A percentile compares a stretch with the other conserved stretches of the same genome.
These are phyloP conservation scores for Colinus virginianus DNA, from an alignment of 2,113 vertebrate species.

Conservation along the genomic window DNA sequence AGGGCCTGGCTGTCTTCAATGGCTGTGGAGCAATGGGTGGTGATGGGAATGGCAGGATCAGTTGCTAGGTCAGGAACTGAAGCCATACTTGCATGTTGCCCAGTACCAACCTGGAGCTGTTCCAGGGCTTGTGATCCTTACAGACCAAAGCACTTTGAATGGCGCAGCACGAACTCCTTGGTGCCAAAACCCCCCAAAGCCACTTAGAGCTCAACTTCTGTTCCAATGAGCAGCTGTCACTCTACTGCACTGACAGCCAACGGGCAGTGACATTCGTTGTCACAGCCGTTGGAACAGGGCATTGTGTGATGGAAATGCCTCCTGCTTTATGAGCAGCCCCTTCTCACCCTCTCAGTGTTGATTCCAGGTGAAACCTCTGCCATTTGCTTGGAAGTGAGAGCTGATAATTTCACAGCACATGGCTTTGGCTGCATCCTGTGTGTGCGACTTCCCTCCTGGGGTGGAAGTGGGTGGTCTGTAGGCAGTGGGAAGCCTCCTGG, in stretches of 20 bases:
- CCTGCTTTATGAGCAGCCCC: not conserved
- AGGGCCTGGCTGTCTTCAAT: not conserved
- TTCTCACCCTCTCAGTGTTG: not conserved
- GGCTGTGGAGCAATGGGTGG: fast-evolving
- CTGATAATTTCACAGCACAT: not conserved
- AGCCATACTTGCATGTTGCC: not conserved
- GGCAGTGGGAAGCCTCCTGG: not conserved
- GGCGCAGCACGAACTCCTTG: conserved; percentile 22
- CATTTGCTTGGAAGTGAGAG: not conserved
- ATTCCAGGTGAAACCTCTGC: not conserved
- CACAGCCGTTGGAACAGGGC: not conserved
- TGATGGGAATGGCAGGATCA: not conserved
- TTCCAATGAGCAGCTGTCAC: conserved; percentile 58
- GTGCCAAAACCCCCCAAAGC: conserved; percentile 35
- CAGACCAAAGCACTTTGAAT: conserved; percentile 50
- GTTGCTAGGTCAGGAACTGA: not conserved
- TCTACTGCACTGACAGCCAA: conserved; percentile 6
- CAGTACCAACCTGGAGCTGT: not conserved
- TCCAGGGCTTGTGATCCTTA: conserved; percentile 37
- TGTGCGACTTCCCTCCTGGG: not conserved
- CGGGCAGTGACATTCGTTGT: not conserved
- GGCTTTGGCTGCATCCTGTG: not conserved
- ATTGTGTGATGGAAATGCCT: fast-evolving
- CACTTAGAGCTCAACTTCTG: not conserved
- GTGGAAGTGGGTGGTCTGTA: not conserved